Base-by-base conservation (phyloP, 2,113 vertebrate species). In the Boleophthalmus pectinirostris region DNA sequence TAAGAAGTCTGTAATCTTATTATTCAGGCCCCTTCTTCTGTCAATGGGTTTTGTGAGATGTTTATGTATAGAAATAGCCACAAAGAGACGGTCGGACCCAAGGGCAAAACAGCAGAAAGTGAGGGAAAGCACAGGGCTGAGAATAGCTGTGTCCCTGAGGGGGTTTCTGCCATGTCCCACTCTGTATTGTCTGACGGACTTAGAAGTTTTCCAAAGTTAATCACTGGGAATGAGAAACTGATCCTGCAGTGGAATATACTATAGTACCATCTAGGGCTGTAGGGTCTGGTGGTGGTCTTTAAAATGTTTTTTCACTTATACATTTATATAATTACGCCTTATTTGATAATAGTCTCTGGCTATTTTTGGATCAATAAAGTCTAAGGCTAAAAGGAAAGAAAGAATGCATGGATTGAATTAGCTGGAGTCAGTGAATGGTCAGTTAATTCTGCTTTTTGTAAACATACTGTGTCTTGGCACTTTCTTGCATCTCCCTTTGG, bases 121-220 rank as follows among this genome's bases (percentile, higher is more conserved):
- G 47, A 75, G 78, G 79, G 10, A 69, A 83, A 81, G 76, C 66
- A 83, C 72, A 73, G 49, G 47, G 46, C 85, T 86, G 63, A 83
- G 82, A 91, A 90, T 89, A 88, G 43, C 75, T 65, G 15, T 54
- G 60, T 88, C 73, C 87, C 78, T 38, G 69, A 53, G 79, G 82
- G 79, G 47, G 3, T 68, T 74, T 86, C 73, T 80, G 73, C 78
- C 57, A 77, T 20, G 60, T 65, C 70, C 16, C 23, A n/a, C 45
- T 70, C 68, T 35, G 13, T 47, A 69, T 69, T 54, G 68, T 80
- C 54, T 35, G 53, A 70, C 54, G 57, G 57, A 61, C 65, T 77
- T 70, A 69, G 78, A n/a, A 20, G 78, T 75, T 80, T 71, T 58
- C 70, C 75, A 82, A 64, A 70, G 74, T 29, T 25, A 20, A 75